These are phyloP conservation scores for Rhinoptilus africanus DNA, from an alignment of 2,113 vertebrate species.

Conservation along the genomic window DNA sequence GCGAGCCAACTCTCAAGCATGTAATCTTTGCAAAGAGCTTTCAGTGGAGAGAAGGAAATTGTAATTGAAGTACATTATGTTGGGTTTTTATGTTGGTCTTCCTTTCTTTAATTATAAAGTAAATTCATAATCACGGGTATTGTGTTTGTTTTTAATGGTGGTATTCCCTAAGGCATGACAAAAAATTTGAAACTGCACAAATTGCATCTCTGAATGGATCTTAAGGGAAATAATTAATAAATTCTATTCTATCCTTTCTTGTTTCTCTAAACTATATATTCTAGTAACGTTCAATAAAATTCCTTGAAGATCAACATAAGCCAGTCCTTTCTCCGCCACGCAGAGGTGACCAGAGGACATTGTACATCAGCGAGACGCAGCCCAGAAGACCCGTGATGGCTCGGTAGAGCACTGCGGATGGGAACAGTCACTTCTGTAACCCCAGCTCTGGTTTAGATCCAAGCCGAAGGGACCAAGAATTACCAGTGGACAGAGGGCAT, in stretches of 20 bases:
- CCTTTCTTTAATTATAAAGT: neutral
- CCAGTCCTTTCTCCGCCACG: neutral
- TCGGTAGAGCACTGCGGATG: neutral
- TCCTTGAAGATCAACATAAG: neutral
- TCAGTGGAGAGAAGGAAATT: neutral
- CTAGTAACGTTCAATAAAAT: neutral
- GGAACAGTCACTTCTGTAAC: neutral
- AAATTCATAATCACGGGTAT: neutral
- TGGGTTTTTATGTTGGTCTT: neutral
- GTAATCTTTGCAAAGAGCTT: neutral
- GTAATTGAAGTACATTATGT: neutral
- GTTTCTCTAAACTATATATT: neutral
- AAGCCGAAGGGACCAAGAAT: neutral
- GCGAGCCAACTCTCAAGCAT: neutral
- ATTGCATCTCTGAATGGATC: neutral
- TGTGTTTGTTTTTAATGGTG: neutral
- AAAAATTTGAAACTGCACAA: neutral
- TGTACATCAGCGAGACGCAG: fast-evolving
- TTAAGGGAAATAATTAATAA: neutral
- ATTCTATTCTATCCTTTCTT: neutral
- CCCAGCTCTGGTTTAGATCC: neutral
- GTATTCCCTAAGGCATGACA: neutral
- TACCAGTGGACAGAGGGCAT: neutral
- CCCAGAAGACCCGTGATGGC: neutral
- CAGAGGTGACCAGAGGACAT: neutral